Conservation (phyloP, 2,797 vertebrate genomes). For the Falco naumanni region DNA sequence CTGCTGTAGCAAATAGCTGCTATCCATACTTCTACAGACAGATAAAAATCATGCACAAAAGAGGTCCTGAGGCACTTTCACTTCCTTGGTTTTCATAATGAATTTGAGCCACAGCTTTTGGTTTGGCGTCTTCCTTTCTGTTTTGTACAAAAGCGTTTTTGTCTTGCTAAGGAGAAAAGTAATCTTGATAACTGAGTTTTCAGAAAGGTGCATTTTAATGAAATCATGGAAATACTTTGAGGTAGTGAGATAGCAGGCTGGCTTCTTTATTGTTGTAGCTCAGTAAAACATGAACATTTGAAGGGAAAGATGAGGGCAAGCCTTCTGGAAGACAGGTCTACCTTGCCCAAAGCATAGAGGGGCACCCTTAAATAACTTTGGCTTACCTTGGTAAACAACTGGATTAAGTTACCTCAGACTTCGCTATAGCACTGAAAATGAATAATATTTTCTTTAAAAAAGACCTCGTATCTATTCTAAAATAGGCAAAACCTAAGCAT, state of each 20-base stretch:
- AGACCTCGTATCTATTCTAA: not conserved
- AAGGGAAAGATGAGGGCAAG: not conserved
- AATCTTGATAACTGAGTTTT: not conserved
- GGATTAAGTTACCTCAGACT: not conserved
- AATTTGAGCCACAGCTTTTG: not conserved
- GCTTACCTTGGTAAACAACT: not conserved
- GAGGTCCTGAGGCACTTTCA: not conserved
- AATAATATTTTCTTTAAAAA: not conserved
- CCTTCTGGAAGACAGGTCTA: not conserved
- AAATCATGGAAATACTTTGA: not conserved
- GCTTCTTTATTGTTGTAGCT: not conserved
- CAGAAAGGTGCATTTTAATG: conserved; percentile 28
- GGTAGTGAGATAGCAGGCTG: not conserved
- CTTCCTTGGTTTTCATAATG: conserved; percentile 20
- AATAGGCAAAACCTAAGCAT: not conserved
- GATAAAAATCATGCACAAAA: not conserved
- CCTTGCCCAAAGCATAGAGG: not conserved
- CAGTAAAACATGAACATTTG: not conserved
- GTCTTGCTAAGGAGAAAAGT: not conserved
- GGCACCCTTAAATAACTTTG: not conserved
- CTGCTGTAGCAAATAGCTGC: not conserved
- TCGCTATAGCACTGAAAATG: not conserved
- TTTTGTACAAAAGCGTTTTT: not conserved
- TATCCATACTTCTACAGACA: not conserved
- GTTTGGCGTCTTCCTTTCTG: not conserved